A percentile compares a stretch with the other conserved stretches of the same genome.
phyloP scores from a whole-genome alignment of 2,113 vertebrate species.

The Willisornis vidua region DNA sequence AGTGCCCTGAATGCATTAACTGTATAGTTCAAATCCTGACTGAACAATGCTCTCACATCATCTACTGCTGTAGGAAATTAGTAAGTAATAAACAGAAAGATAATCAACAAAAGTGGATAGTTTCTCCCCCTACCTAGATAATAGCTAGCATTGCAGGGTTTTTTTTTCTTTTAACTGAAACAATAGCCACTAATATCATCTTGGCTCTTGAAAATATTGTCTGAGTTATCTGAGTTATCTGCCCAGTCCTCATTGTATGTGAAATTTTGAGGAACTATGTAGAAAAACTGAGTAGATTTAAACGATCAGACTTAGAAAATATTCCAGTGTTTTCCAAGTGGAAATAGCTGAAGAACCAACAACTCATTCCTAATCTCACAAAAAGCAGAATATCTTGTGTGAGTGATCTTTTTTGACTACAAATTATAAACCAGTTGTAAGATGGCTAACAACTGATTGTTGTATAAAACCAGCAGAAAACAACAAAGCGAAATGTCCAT shows the following conservation, averaged over 20 bases:
- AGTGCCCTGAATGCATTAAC: neutral
- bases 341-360: neutral
- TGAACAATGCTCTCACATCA: neutral
- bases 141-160: neutral
- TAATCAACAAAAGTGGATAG: neutral
- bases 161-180: neutral
- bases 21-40: neutral
- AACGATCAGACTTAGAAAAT: neutral
- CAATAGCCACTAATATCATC: neutral
- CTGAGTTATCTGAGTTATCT: neutral
- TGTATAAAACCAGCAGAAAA: neutral
- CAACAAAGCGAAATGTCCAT: neutral
- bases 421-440: neutral
- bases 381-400: neutral
- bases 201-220: neutral
- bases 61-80: neutral
- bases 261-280: neutral
- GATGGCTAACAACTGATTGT: neutral
- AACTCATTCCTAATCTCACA: neutral
- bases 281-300: neutral
- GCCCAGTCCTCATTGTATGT: accelerated
- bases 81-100: neutral
- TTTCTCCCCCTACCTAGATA: neutral
- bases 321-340: neutral
- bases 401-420: neutral